Base-by-base conservation (phyloP, 2,113 vertebrate species). In the Cavia porcellus region DNA sequence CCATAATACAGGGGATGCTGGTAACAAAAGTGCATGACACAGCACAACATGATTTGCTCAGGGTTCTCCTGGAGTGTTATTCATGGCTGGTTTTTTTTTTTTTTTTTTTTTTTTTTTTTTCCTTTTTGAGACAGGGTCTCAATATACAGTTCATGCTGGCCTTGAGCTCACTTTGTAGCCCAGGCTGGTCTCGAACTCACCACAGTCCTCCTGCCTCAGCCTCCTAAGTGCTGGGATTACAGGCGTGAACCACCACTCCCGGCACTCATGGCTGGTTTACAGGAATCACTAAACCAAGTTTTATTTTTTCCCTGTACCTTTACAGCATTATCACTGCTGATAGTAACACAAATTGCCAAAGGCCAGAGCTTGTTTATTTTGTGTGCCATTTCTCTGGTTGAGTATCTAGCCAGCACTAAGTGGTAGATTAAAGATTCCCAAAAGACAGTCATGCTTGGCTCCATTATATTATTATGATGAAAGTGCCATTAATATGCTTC, bases 401-500 rank as follows among this genome's bases (percentile, higher is more conserved):
- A 98, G 97, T 94, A 96, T 98, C 96, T 95, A 98, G 94, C 95
- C 96, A 95, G 96, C 93, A 97, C 97, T 86, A 94, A 98, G 97
- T 97, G 96, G 97, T 97, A 97, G 98, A 98, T 98, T 98, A 98
- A 99, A 98, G 96, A 98, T 98, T 98, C 97, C 97, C 98, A 96
- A 98, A 98, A 98, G 98, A 98, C 98, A 98, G 97, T 98, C 98
- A 93, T 97, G 96, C 97, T 98, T 98, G 98, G 94, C 98, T 97
- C 98, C 98, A 96, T 98, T 98, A 98, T 98, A 98, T 98, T 98
- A 97, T 96, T 98, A 98, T 98, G 98, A 98, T 98, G 98, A 98
- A 99, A 98, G 97, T 98, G 97, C 97, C 98, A 97, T 98, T 98
- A 98, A 98, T 98, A 98, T 59, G 96, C 93, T 97, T 98, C 96